Percentiles rank a stretch among this genome's conserved stretches.
phyloP scores from a whole-genome alignment of 2,888 invertebrate species.

The Meandrusa payeni region DNA sequence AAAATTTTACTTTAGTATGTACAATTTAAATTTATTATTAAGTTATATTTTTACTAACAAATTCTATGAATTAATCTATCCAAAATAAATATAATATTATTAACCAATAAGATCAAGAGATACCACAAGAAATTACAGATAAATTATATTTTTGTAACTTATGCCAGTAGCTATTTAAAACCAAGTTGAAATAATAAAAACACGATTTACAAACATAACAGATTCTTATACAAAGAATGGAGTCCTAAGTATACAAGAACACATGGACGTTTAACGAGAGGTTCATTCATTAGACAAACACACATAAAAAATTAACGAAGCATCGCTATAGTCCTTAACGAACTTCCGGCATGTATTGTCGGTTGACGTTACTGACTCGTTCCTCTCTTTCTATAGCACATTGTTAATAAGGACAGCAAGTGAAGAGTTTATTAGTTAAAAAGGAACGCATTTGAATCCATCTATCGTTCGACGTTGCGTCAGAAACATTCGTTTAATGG shows the following conservation, averaged over 20 bases:
- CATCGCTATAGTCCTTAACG: slow-evolving; percentile 71
- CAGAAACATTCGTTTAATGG: slow-evolving; percentile 65
- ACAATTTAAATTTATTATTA: too few relatives aligned
- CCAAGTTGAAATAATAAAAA: slow-evolving; percentile 11
- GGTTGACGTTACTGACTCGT: slow-evolving; percentile 35
- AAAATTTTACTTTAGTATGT: too few relatives aligned
- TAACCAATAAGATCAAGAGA: too few relatives aligned
- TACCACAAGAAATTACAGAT: too few relatives aligned
- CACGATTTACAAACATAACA: slow-evolving; percentile 19
- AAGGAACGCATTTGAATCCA: slow-evolving; percentile 41
- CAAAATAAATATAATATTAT: too few relatives aligned
- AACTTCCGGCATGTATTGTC: slow-evolving; percentile 69
- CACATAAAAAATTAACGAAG: slow-evolving; percentile 76
- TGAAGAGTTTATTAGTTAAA: slow-evolving; percentile 23
- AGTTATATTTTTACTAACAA: too few relatives aligned
- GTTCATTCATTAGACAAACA: slow-evolving; percentile 74
- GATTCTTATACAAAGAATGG: not conserved
- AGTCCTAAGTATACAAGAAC: slow-evolving; percentile 26
- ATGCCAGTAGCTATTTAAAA: slow-evolving; percentile 6
- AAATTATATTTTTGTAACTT: too few relatives aligned
- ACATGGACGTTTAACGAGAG: slow-evolving; percentile 72
- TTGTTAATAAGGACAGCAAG: slow-evolving; percentile 36
- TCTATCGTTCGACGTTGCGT: slow-evolving; percentile 66
- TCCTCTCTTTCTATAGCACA: slow-evolving; percentile 40
- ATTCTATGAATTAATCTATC: too few relatives aligned